Conservation (phyloP, 2,888 invertebrate genomes). For the Hirtodrosophila confusa region DNA sequence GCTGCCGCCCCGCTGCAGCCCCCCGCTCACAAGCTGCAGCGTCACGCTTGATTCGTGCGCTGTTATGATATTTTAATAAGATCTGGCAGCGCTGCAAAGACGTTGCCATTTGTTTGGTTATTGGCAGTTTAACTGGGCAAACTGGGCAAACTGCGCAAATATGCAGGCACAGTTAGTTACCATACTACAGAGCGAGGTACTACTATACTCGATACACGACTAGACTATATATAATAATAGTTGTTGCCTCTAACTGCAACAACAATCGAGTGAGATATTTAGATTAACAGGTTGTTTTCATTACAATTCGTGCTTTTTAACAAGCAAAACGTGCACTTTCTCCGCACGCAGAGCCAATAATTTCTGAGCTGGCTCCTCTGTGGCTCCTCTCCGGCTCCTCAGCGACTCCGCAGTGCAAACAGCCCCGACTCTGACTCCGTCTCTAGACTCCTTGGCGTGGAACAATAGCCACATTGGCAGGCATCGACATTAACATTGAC, state of each 20-base stretch:
- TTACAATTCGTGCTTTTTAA: slow-evolving; percentile 81
- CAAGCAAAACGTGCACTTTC: slow-evolving; percentile 83
- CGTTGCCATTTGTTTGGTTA: slow-evolving; percentile 65
- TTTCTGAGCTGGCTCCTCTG: slow-evolving; percentile 57
- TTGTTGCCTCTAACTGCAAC: slow-evolving; percentile 34
- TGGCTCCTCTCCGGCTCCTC: neutral
- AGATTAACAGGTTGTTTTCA: slow-evolving; percentile 83
- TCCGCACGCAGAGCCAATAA: slow-evolving; percentile 83
- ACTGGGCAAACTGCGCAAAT: slow-evolving; percentile 47
- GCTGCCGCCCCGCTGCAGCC: neutral
- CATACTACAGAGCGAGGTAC: slow-evolving; percentile 34
- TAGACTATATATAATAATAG: slow-evolving; percentile 80
- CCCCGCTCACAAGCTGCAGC: slow-evolving; percentile 2
- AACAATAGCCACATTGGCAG: slow-evolving; percentile 61
- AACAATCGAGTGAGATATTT: slow-evolving; percentile 82
- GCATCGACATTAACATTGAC: slow-evolving; percentile 82
- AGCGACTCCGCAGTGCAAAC: too few species aligned
- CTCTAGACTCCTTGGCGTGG: slow-evolving; percentile 53
- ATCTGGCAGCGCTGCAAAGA: slow-evolving; percentile 58
- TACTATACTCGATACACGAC: slow-evolving; percentile 58
- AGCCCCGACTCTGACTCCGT: slow-evolving; percentile 15
- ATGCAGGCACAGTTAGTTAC: slow-evolving; percentile 62
- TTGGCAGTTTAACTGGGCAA: slow-evolving; percentile 50
- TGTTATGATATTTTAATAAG: slow-evolving; percentile 82
- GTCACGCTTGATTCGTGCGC: slow-evolving; percentile 68